Evolutionary conservation across 2,797 vertebrate genomes (phyloP), one percentile per base, ranked within the genome.

Genomic region (Anguilla pacifica): DNA sequence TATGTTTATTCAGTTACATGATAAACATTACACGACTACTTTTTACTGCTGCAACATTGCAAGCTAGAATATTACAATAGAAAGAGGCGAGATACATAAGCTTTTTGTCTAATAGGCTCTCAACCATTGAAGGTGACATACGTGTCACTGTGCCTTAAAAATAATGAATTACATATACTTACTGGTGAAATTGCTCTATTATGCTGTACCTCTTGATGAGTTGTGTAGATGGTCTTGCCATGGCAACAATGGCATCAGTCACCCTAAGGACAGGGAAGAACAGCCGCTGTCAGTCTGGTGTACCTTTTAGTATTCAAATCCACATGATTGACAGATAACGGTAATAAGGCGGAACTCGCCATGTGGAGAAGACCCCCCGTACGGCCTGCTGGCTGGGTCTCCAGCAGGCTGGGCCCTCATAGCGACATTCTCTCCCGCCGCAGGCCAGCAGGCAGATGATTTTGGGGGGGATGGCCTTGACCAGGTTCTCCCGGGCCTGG

Each of bases 391-490:
- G 96, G 88, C 93, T 95, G 39, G 91, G 61, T 85, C 93, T 95
- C 97, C 97, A 97, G 90, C 93, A 95, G 35, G 93, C 94, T 0
- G 97, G 96, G 86, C 96, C 95, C 89, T 97, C 96, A 82, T 97
- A 97, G 87, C 96, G 96, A 86, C 97, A 97, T 88, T 96, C 95
- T 43, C 90, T 91, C 46, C 97, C 97, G 70, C 96, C 96, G 83
- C 97, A 97, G 87, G 94, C 94, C 90, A 97, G 92, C 86, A 96
- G 93, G 89, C 97, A 97, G 89, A 97, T 96, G 35, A 97, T 92
- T 81, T 93, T 95, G 43, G 95, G 94, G 49, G 96, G 96, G 88
- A 97, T 95, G 0, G 94, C 96, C 89, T 91, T 96, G 82, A 97
- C 95, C 88, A 97, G 92, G 86, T 95, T 96, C 94, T 97, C 97